A percentile compares a stretch with the other conserved stretches of the same genome.
Evolutionary conservation across 2,113 vertebrate species (phyloP).

Genomic region (Leptobrachium ailaonicum): DNA sequence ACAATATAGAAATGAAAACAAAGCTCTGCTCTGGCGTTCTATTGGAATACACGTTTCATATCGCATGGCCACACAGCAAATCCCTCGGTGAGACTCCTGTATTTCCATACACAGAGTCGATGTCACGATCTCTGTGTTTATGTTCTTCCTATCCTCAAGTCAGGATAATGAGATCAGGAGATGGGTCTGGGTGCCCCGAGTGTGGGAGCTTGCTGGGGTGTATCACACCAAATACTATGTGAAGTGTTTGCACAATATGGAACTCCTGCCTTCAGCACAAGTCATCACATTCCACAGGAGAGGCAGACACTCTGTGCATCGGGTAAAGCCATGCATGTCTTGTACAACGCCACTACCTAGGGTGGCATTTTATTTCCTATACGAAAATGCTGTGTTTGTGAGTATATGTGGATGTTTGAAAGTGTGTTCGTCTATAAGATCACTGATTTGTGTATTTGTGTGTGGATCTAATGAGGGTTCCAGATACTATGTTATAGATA

Average conservation of each 20-base stretch:
- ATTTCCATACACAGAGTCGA: neutral
- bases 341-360: neutral
- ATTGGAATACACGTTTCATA: too few species aligned
- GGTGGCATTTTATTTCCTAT: neutral
- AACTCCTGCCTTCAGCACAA: neutral
- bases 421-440: too few species aligned
- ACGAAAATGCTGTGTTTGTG: too few species aligned
- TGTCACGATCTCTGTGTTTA: neutral
- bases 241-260: neutral
- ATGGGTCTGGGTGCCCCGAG: neutral
- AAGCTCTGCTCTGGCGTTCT: too few species aligned
- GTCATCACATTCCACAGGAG: neutral
- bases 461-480: too few species aligned
- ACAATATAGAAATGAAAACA: too few species aligned
- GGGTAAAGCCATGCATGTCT: neutral
- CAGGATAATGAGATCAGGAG: slow-evolving; percentile 2
- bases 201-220: neutral
- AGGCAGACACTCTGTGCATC: too few species aligned
- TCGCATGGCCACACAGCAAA: too few species aligned
- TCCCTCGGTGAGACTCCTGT: neutral
- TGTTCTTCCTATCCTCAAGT: neutral
- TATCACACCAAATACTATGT: neutral
- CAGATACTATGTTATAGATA: neutral
- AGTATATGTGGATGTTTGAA: too few species aligned
- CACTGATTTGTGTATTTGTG: too few species aligned